Evolutionary conservation across 2,797 vertebrate species (phyloP), one percentile per base, ranked within the genome.

Genomic region (Gobionotothen gibberifrons): DNA sequence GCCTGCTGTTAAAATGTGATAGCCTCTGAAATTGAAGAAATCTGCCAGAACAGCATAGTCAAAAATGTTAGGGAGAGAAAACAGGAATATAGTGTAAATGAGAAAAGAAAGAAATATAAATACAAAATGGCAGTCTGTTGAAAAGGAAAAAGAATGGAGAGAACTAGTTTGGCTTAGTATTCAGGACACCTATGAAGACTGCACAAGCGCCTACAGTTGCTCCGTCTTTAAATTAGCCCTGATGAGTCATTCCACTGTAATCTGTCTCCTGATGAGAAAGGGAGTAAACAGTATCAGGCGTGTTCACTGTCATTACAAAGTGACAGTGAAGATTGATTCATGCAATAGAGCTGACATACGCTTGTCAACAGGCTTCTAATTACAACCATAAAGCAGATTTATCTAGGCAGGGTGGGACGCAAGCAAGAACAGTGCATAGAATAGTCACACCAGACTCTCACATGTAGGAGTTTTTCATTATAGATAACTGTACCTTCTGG

Each of bases 301-400:
- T 73, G 80, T 51, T 84, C 73, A 49, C 40, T 52, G 44, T 83
- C 79, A 82, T 88, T 91, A 90, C 26, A 76, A 75, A 77, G 74
- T 85, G 85, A 85, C 89, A 85, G 85, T 54, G 72, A 72, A 87
- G 83, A 90, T 69, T 74, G 90, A 93, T 91, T 86, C 66, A 72
- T 76, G 69, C 69, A 85, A 84, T 78, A 70, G 68, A 49, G 78
- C 69, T 73, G 86, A 90, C 89, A 92, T 91, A 87, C 85, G 87
- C 80, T 73, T 69, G 74, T 86, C 83, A 89, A 54, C 32, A 22
- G 65, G 63, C 55, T 66, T 73, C 68, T 92, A 91, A 92, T 93
- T 90, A 86, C 51, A 63, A 66, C 55, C 78, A 85, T 87, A 89
- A 90, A 81, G 73, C 78, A 76, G 64, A 93, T 90, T 89, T 76